Base-by-base conservation (phyloP, 1,140 invertebrate genomes). In the Ericerus pela region DNA sequence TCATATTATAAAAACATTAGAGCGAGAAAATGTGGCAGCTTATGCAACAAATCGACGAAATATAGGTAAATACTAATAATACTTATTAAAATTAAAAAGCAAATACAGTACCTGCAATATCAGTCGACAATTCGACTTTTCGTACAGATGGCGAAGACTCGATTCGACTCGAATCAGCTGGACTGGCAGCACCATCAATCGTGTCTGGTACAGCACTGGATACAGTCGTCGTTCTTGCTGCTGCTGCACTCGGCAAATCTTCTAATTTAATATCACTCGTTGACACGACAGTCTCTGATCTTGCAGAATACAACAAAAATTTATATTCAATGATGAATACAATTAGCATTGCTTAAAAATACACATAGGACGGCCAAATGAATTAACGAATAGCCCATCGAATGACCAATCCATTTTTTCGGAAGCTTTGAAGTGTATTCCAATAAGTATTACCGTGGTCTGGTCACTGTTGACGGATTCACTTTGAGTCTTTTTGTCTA, bases 241-340 rank as follows among this genome's bases (percentile, higher is more conserved):
- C 5, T 16, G 20, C 20, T 8, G 37, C 8, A 47, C 26, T 47
- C 16, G 22, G 16, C 3, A 47, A 4, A 47, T 47, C 41, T 10
- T 47, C 41, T 14, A 47, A 47, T 47, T 47, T 47, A 47, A 8
- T 47, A 47, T 47, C 20, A 16, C 20, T 47, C 22, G 41, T 24
- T 24, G 20, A 24, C 20, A 24, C 2, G 12, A 22, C 41, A 24
- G 41, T 47, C 41, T 47, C 41, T 47, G 41, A 47, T 47, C 41
- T 47, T 47, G 18, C 41, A 24, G 20, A 47, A 24, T 8, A 47
- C 26, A 47, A 33, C 8, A 8, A 33, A 47, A 47, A 47, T n/a
- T n/a, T n/a, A n/a, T n/a, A n/a, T n/a, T n/a, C n/a, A n/a, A n/a
- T n/a, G n/a, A n/a, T n/a, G n/a, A n/a, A n/a, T n/a, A n/a, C n/a